phyloP scores from a whole-genome alignment of 2,113 vertebrate genomes.

The Zosterops borbonicus region DNA sequence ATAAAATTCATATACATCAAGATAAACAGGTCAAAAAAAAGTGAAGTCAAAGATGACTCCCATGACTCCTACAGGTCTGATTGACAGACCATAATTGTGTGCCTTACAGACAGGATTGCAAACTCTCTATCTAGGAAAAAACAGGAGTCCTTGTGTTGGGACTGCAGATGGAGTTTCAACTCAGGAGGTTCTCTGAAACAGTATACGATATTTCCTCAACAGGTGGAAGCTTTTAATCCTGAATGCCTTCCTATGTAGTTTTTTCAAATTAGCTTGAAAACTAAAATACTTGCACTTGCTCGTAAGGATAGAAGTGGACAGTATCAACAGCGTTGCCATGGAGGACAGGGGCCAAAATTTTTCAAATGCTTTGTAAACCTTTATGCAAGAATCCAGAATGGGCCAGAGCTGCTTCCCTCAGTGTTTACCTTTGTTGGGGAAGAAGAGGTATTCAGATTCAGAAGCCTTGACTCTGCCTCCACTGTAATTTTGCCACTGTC shows the following conservation, averaged over 20 bases:
- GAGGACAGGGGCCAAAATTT: not conserved
- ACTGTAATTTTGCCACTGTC: conserved; percentile 1
- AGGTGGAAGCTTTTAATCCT: conserved; percentile 11
- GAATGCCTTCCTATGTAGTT: not conserved
- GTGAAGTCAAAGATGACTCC: not conserved
- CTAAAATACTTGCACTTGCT: not conserved
- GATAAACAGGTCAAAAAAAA: conserved; percentile 20
- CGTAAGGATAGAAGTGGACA: not conserved
- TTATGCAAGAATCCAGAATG: not conserved
- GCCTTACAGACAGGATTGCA: not conserved
- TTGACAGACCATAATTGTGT: not conserved
- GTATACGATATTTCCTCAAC: not conserved
- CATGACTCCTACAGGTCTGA: not conserved
- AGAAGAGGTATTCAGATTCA: not conserved
- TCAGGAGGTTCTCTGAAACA: not conserved
- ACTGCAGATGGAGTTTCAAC: conserved; percentile 14
- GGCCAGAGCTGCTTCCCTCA: not conserved
- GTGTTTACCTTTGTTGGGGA: not conserved
- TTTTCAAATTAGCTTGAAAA: not conserved
- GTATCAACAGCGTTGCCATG: not conserved
- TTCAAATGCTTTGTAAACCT: not conserved
- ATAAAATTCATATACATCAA: not conserved
- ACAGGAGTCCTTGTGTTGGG: not conserved
- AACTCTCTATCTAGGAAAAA: not conserved
- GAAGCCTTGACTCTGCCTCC: not conserved